These are phyloP conservation scores for Ormyrus labotus DNA, from an alignment of 2,888 invertebrate genomes.

Conservation along the genomic window DNA sequence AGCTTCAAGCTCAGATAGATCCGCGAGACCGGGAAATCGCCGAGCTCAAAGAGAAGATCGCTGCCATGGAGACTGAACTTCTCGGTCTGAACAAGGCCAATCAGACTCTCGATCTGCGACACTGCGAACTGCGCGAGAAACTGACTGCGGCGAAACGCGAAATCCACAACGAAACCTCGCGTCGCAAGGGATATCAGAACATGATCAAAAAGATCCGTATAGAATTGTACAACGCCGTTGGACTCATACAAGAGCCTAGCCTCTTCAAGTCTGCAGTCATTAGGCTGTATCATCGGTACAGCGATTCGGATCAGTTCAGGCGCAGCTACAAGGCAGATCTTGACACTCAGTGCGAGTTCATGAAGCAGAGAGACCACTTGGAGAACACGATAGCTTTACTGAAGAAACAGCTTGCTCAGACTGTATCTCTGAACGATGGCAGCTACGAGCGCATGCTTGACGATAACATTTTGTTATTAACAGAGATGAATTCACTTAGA, in stretches of 20 bases:
- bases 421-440: constrained; percentile 26
- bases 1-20: constrained; percentile 89
- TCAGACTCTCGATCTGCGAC: constrained; percentile 83
- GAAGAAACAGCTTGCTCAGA: constrained; percentile 74
- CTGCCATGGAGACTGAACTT: constrained; percentile 89
- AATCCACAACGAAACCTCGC: constrained; percentile 81
- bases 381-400: constrained; percentile 80
- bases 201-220: constrained; percentile 86
- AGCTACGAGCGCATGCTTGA: constrained; percentile 75
- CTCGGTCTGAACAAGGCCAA: constrained; percentile 87
- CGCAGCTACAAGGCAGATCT: constrained; percentile 82
- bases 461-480: constrained; percentile 87
- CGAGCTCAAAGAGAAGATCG: constrained; percentile 88
- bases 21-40: constrained; percentile 91
- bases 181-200: constrained; percentile 80
- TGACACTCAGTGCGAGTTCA: constrained; percentile 86
- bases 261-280: constrained; percentile 78
- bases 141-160: constrained; percentile 84
- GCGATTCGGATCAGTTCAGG: constrained; percentile 83
- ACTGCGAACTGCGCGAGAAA: constrained; percentile 87
- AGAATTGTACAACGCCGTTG: constrained; percentile 88
- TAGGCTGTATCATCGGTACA: constrained; percentile 83
- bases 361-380: constrained; percentile 88
- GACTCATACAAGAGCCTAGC: constrained; percentile 86
- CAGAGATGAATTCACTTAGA: constrained; percentile 87